phyloP scores from a whole-genome alignment of 1,140 invertebrate genomes.

The Wasmannia auropunctata region DNA sequence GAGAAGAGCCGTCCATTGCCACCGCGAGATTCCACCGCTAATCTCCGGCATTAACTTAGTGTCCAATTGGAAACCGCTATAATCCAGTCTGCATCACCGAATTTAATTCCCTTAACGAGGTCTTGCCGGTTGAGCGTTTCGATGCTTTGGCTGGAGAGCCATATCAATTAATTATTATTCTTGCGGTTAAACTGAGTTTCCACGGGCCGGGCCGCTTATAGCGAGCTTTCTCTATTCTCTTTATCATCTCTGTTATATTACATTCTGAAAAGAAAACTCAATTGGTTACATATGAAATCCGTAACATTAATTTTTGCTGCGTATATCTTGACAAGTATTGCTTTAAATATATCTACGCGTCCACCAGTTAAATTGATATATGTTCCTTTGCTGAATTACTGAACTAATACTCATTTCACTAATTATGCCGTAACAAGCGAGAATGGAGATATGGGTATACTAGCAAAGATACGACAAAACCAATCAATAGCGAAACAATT shows the following conservation, averaged over 20 bases:
- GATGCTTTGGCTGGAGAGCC: slow-evolving; percentile 69
- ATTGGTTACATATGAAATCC: not conserved
- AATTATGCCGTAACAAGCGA: slow-evolving; percentile 20
- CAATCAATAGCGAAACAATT: slow-evolving; percentile 64
- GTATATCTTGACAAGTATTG: not conserved
- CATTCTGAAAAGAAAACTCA: not conserved
- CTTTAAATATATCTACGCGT: not conserved
- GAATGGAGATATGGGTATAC: not conserved
- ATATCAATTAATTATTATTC: slow-evolving; percentile 82
- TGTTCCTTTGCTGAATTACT: not conserved
- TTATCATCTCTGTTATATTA: slow-evolving; percentile 36
- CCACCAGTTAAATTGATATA: not conserved
- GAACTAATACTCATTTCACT: slow-evolving; percentile 4
- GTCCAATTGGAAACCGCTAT: slow-evolving; percentile 71
- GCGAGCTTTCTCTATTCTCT: slow-evolving; percentile 2
- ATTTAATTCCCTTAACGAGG: slow-evolving; percentile 79
- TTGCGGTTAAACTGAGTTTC: slow-evolving; percentile 43
- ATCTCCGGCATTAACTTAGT: slow-evolving; percentile 71
- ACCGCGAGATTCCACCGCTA: slow-evolving; percentile 41
- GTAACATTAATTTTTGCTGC: not conserved
- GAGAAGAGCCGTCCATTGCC: slow-evolving; percentile 26
- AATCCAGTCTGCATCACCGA: slow-evolving; percentile 73
- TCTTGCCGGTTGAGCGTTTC: slow-evolving; percentile 66
- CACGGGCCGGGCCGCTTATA: slow-evolving; percentile 13
- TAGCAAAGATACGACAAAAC: slow-evolving; percentile 25